Evolutionary conservation across 2,113 vertebrate species (phyloP).

Genomic region (Laticauda colubrina): DNA sequence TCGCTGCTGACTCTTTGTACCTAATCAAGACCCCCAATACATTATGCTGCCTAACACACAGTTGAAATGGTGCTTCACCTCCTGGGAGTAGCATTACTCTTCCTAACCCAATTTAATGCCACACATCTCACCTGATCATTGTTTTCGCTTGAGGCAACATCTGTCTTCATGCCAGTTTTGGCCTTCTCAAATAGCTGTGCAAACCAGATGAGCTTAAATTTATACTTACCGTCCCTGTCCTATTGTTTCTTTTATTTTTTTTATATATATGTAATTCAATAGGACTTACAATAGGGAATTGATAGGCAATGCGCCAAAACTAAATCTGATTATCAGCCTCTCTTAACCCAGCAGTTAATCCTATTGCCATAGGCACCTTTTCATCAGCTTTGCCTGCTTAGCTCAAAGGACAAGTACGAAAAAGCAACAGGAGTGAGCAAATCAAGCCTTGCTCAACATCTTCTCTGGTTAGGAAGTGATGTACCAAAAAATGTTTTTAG

Average conservation of each 20-base stretch:
- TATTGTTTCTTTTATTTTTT: no score
- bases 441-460: neutral
- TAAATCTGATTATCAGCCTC: neutral
- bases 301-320: neutral
- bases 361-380: neutral
- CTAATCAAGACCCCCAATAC: neutral
- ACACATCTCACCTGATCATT: neutral
- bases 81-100: neutral
- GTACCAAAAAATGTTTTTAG: neutral
- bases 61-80: neutral
- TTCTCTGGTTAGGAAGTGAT: neutral
- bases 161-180: neutral
- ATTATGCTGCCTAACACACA: neutral
- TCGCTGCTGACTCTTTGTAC: neutral
- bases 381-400: neutral
- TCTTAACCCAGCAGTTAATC: neutral
- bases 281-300: neutral
- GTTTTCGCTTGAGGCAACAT: no score
- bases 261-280: neutral
- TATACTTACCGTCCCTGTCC: neutral
- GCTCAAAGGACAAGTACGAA: neutral
- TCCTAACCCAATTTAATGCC: neutral
- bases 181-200: neutral
- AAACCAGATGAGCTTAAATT: neutral
- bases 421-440: neutral